Evolutionary conservation across 2,113 vertebrate species (phyloP).

Genomic region (Rallus limicola): DNA sequence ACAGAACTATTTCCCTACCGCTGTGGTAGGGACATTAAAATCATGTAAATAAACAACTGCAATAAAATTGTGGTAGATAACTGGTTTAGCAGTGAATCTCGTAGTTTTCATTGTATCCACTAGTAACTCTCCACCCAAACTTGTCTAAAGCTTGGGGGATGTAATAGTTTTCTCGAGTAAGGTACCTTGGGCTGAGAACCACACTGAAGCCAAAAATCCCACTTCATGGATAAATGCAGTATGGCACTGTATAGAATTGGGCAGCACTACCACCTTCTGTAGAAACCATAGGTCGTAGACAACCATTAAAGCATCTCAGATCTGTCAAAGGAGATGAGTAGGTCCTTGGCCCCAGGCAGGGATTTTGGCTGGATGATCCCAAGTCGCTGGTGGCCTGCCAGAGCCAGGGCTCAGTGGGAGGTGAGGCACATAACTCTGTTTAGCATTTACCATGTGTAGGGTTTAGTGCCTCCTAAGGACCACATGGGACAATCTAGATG

Average conservation of each 20-base stretch:
- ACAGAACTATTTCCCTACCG: not conserved
- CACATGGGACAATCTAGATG: not conserved
- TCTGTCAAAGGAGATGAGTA: not conserved
- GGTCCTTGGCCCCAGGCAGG: not conserved
- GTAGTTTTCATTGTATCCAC: not conserved
- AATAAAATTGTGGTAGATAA: not conserved
- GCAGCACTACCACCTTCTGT: not conserved
- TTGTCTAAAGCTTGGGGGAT: not conserved
- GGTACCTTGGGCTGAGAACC: not conserved
- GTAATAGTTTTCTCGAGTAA: not conserved
- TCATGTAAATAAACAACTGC: not conserved
- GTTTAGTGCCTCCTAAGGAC: not conserved
- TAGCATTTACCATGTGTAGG: not conserved
- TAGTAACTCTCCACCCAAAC: not conserved
- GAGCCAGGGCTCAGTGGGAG: accelerated
- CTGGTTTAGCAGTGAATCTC: not conserved
- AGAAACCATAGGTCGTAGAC: accelerated
- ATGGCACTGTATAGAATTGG: not conserved
- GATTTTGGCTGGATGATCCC: not conserved
- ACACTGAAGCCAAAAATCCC: not conserved
- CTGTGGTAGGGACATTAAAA: not conserved
- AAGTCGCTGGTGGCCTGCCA: not conserved
- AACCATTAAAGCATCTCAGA: not conserved
- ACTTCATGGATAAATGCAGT: not conserved
- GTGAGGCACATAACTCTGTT: not conserved